Evolutionary conservation across 2,888 invertebrate species (phyloP).

Genomic region (Melieria picta): DNA sequence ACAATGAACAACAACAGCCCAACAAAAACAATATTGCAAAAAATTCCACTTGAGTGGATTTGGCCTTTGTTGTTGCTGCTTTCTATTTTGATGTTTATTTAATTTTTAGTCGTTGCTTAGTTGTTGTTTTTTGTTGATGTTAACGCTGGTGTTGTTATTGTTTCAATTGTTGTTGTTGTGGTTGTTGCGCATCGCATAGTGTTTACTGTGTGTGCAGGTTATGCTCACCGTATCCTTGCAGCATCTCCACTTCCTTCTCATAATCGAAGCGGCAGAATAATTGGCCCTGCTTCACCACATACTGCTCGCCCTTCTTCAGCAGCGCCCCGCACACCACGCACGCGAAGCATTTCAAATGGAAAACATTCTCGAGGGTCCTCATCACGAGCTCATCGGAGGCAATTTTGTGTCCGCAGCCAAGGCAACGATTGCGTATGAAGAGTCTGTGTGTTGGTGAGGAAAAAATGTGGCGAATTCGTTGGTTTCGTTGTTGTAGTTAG

Average conservation of each 20-base stretch:
- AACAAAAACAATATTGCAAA: not conserved
- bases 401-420: constrained; percentile 77
- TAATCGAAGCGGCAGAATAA: constrained; percentile 83
- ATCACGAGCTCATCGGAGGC: constrained; percentile 82
- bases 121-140: not conserved
- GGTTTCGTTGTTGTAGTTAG: no score
- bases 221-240: constrained; percentile 70
- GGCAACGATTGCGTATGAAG: constrained; percentile 77
- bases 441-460: constrained; percentile 67
- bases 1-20: not conserved
- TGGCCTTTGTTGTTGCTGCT: constrained; percentile 10
- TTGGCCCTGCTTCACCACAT: constrained; percentile 80
- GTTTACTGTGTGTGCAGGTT: constrained; percentile 25
- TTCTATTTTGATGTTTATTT: constrained; percentile 15
- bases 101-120: not conserved
- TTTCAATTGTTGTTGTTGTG: constrained; percentile 12
- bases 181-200: not conserved
- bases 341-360: constrained; percentile 82
- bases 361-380: constrained; percentile 78
- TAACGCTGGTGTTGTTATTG: constrained; percentile 7
- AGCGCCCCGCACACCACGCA: constrained; percentile 81
- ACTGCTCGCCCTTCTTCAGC: constrained; percentile 84
- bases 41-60: constrained; percentile 29
- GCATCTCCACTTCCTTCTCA: constrained; percentile 81
- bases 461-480: not conserved